These are phyloP conservation scores for Pteria penguin DNA, from an alignment of 2,888 invertebrate genomes.

Conservation along the genomic window DNA sequence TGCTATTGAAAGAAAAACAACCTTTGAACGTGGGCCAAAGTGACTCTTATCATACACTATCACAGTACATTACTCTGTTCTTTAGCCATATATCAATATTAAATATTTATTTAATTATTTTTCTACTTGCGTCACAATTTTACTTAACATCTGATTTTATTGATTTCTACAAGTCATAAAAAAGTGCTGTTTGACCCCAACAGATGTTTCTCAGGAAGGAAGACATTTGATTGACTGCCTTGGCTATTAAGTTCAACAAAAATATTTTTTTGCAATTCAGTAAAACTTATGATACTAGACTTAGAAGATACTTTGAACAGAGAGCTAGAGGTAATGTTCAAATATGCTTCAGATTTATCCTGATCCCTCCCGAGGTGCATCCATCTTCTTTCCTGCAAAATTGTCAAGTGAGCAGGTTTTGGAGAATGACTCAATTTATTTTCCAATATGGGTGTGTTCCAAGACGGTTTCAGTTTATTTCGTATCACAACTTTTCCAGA, in stretches of 20 bases:
- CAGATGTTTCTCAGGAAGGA: neutral
- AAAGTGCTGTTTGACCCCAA: no score
- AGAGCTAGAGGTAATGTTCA: constrained; percentile 25
- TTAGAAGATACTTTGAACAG: constrained; percentile 13
- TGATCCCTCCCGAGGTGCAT: neutral
- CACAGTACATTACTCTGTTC: no score
- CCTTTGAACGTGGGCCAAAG: no score
- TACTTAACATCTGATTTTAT: no score
- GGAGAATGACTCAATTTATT: neutral
- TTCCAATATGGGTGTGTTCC: constrained; percentile 1
- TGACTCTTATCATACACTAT: no score
- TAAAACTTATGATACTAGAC: constrained; percentile 15
- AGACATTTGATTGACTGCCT: neutral
- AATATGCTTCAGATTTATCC: neutral
- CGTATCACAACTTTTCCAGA: neutral
- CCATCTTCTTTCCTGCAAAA: neutral
- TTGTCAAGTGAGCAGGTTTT: neutral
- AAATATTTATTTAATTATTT: no score
- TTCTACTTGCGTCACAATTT: no score
- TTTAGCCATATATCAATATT: no score
- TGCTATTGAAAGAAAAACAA: no score
- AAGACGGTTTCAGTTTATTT: neutral
- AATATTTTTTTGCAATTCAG: constrained; percentile 18
- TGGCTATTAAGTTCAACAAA: constrained; percentile 11
- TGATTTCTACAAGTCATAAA: no score